phyloP scores from a whole-genome alignment of 2,888 invertebrate species.

The Agriopis aurantiaria region DNA sequence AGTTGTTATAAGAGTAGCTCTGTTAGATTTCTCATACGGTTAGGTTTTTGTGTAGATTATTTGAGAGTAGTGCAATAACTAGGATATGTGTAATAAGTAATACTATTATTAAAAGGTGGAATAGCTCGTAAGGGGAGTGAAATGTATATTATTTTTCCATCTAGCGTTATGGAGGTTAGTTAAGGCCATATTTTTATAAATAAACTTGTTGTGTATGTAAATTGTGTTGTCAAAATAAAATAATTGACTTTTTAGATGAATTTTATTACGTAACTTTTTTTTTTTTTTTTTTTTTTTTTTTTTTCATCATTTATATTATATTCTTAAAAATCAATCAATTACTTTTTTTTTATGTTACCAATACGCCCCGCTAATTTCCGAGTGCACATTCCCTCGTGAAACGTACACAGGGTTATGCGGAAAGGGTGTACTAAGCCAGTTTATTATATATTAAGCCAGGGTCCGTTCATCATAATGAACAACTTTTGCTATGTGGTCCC shows the following conservation, averaged over 20 bases:
- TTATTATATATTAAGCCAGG: too few species aligned
- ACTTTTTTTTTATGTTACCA: too few species aligned
- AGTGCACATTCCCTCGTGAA: too few species aligned
- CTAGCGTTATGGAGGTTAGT: conserved; percentile 54
- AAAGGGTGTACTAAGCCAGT: too few species aligned
- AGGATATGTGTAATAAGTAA: conserved; percentile 13
- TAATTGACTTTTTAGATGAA: conserved; percentile 30
- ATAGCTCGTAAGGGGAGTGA: conserved; percentile 36
- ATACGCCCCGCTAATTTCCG: too few species aligned
- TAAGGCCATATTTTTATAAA: conserved; percentile 76
- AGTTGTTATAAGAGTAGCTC: conserved; percentile 29
- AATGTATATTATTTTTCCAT: conserved; percentile 65
- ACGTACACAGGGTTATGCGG: too few species aligned
- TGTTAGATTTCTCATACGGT: conserved; percentile 20
- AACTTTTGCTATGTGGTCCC: too few species aligned
- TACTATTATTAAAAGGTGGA: conserved; percentile 31
- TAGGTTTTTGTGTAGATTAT: conserved; percentile 35
- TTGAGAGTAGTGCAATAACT: conserved; percentile 41
- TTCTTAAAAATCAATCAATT: too few species aligned
- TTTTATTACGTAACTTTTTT: too few species aligned
- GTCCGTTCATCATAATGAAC: too few species aligned
- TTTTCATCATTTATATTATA: too few species aligned
- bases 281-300: too few species aligned
- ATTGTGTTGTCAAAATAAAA: conserved; percentile 61
- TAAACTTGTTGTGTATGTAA: conserved; percentile 75